These are phyloP conservation scores for Brienomyrus brachyistius DNA, from an alignment of 2,113 vertebrate genomes.

Conservation along the genomic window DNA sequence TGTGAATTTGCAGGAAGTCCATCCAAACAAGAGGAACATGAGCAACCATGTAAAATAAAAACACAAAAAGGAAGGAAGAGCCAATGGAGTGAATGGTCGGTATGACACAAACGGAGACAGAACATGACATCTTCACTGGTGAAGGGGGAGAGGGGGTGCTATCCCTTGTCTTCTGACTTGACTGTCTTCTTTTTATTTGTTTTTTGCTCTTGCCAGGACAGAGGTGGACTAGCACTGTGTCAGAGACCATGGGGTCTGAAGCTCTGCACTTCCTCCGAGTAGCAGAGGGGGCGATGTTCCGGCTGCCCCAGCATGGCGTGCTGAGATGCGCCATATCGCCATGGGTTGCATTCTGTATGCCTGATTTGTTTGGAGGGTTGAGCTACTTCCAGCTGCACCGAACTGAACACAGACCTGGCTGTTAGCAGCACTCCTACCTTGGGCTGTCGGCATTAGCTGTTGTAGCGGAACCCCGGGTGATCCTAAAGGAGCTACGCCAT, in stretches of 20 bases:
- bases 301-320: not conserved
- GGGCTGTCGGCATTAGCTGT: slow-evolving; percentile 98
- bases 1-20: slow-evolving; percentile 42
- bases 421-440: slow-evolving; percentile 86
- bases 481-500: slow-evolving; percentile 82
- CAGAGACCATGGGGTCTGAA: slow-evolving; percentile 29
- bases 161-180: slow-evolving; percentile 50
- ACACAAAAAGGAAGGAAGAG: slow-evolving; percentile 37
- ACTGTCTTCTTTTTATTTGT: slow-evolving; percentile 53
- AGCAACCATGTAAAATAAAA: slow-evolving; percentile 32
- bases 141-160: slow-evolving; percentile 22
- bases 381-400: slow-evolving; percentile 52
- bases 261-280: slow-evolving; percentile 48
- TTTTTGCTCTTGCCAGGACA: slow-evolving; percentile 31
- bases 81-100: slow-evolving; percentile 44
- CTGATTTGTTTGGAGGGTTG: slow-evolving; percentile 23
- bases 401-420: slow-evolving; percentile 56
- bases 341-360: slow-evolving; percentile 14
- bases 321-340: not conserved
- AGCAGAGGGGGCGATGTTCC: slow-evolving; percentile 40
- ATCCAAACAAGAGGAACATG: slow-evolving; percentile 48
- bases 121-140: slow-evolving; percentile 62
- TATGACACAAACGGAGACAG: slow-evolving; percentile 44
- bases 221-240: slow-evolving; percentile 33
- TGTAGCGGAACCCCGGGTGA: slow-evolving; percentile 93